Evolutionary conservation across 2,797 vertebrate species (phyloP).

Genomic region (Sibirionetta formosa): DNA sequence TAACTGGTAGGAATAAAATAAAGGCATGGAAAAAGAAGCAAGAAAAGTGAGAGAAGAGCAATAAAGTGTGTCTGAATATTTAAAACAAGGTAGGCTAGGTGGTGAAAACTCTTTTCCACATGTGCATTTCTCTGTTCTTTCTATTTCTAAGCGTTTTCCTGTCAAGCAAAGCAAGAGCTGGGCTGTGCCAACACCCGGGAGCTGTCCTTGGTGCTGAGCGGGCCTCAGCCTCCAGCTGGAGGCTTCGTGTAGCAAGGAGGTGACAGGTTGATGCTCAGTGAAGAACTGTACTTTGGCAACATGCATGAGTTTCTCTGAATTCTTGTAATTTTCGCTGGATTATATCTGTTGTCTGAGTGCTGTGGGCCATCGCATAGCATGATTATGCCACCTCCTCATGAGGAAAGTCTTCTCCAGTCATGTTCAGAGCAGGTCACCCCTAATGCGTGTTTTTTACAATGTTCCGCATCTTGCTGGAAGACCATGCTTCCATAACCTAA

Average conservation of each 20-base stretch:
- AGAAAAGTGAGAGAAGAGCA: neutral
- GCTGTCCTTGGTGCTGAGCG: neutral
- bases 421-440: neutral
- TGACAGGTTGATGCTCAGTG: no score
- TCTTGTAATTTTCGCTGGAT: neutral
- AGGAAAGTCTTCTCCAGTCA: neutral
- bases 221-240: accelerated
- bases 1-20: neutral
- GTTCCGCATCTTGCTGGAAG: neutral
- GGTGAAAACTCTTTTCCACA: neutral
- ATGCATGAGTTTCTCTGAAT: neutral
- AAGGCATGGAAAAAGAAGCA: neutral
- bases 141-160: neutral
- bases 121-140: neutral
- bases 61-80: neutral
- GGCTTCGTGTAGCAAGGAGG: accelerated
- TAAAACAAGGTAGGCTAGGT: neutral
- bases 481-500: neutral
- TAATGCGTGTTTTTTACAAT: accelerated
- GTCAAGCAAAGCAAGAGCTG: neutral
- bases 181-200: no score
- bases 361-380: accelerated
- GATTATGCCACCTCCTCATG: neutral
- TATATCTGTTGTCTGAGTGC: neutral
- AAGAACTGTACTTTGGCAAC: accelerated